Conservation (phyloP, 2,797 vertebrate genomes). For the Phoeniculus purpureus region DNA sequence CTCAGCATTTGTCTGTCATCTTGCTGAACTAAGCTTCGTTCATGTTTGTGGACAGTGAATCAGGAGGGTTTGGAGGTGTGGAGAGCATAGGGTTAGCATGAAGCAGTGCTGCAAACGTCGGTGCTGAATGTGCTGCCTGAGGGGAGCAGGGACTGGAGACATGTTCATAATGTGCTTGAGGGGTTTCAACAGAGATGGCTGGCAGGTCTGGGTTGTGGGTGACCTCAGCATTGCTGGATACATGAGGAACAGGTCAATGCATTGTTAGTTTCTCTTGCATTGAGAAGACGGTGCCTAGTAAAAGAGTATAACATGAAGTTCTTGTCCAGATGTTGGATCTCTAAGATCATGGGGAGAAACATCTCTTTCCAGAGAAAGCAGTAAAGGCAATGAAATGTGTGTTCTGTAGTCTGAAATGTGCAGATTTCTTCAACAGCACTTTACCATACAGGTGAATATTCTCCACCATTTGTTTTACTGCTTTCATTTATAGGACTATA, state of each 20-base stretch:
- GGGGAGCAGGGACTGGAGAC: neutral
- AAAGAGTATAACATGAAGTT: neutral
- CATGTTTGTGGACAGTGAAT: neutral
- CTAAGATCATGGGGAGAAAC: neutral
- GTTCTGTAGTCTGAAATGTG: neutral
- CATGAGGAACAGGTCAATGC: neutral
- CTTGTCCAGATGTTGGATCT: neutral
- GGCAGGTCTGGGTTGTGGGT: neutral
- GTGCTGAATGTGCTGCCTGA: fast-evolving
- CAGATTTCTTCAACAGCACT: neutral
- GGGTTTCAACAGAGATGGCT: neutral
- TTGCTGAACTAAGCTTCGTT: neutral
- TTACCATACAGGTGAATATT: neutral
- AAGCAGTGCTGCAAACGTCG: fast-evolving
- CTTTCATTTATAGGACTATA: neutral
- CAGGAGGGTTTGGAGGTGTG: neutral
- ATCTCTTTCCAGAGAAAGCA: neutral
- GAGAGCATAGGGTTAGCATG: neutral
- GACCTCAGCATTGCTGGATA: neutral
- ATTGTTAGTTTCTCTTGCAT: neutral
- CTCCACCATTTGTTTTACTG: neutral
- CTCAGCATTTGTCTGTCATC: fast-evolving
- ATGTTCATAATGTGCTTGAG: neutral
- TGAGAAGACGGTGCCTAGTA: neutral
- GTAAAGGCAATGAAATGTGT: neutral